Conservation (phyloP, 1,140 invertebrate species). For the Coelopa frigida region DNA sequence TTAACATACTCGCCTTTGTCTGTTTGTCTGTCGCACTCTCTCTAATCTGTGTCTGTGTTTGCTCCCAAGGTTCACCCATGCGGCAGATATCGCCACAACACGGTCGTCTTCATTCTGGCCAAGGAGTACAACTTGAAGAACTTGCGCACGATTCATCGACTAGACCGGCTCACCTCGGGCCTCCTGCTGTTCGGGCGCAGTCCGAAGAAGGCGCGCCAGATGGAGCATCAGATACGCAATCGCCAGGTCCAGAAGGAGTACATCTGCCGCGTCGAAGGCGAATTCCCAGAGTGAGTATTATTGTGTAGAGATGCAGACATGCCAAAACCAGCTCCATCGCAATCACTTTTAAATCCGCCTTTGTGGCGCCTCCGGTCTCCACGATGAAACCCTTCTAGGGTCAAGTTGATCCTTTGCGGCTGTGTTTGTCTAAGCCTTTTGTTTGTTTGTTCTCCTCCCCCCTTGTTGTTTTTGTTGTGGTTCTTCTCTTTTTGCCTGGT, state of each 20-base stretch:
- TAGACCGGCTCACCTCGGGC: conserved; percentile 91
- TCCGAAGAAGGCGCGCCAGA: conserved; percentile 82
- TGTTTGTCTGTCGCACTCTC: neutral
- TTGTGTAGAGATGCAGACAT: too few species aligned
- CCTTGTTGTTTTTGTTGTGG: too few species aligned
- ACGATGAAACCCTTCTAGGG: too few species aligned
- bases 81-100: conserved; percentile 93
- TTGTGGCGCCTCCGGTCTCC: too few species aligned
- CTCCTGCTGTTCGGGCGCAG: conserved; percentile 89
- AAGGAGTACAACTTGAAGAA: conserved; percentile 94
- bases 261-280: conserved; percentile 91
- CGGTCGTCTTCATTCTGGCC: conserved; percentile 90
- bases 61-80: conserved; percentile 83
- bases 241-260: conserved; percentile 93
- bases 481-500: too few species aligned
- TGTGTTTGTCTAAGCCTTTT: too few species aligned
- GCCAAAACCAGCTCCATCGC: too few species aligned
- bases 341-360: too few species aligned
- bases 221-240: conserved; percentile 90
- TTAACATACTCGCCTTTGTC: neutral
- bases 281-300: conserved; percentile 85
- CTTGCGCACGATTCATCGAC: conserved; percentile 81
- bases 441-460: too few species aligned
- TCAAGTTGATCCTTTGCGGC: too few species aligned
- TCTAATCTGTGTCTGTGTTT: neutral